Percentiles rank a stretch among this genome's conserved stretches.
Evolutionary conservation across 2,113 vertebrate genomes (phyloP).

Genomic region (Herpetotheres cachinnans): DNA sequence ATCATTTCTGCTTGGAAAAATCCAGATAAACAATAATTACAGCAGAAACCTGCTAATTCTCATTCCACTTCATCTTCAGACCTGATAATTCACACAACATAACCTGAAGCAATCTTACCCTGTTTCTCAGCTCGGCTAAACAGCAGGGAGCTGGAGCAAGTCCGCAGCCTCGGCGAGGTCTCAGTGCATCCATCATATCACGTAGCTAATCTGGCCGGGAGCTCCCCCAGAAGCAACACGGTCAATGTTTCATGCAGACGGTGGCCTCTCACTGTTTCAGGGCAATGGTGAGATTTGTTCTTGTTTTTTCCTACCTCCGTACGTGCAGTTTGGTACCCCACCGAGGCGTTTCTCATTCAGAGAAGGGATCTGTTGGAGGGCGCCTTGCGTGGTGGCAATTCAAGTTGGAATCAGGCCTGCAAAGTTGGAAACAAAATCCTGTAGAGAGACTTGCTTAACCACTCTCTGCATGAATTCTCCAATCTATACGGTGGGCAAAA

Average conservation of each 20-base stretch:
- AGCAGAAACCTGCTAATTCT: constrained; percentile 38
- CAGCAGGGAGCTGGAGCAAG: not conserved
- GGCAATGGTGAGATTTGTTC: not conserved
- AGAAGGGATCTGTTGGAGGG: not conserved
- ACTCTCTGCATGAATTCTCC: not conserved
- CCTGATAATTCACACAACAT: not conserved
- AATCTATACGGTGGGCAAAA: fast-evolving
- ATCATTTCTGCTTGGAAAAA: not conserved
- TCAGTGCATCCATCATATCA: not conserved
- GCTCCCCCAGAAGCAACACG: not conserved
- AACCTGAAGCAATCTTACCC: not conserved
- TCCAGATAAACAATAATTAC: constrained; percentile 11
- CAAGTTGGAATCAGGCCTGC: not conserved
- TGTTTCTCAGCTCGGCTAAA: not conserved
- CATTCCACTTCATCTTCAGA: not conserved
- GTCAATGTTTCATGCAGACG: not conserved
- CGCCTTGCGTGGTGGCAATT: not conserved
- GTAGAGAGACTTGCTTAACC: not conserved
- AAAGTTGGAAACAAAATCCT: not conserved
- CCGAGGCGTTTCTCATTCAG: fast-evolving
- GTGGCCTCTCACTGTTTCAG: not conserved
- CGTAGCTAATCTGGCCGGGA: fast-evolving
- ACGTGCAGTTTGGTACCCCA: fast-evolving
- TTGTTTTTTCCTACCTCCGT: not conserved
- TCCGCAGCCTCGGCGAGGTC: not conserved